Evolutionary conservation across 1,140 invertebrate species (phyloP).

Genomic region (Drosophila pectinifera): DNA sequence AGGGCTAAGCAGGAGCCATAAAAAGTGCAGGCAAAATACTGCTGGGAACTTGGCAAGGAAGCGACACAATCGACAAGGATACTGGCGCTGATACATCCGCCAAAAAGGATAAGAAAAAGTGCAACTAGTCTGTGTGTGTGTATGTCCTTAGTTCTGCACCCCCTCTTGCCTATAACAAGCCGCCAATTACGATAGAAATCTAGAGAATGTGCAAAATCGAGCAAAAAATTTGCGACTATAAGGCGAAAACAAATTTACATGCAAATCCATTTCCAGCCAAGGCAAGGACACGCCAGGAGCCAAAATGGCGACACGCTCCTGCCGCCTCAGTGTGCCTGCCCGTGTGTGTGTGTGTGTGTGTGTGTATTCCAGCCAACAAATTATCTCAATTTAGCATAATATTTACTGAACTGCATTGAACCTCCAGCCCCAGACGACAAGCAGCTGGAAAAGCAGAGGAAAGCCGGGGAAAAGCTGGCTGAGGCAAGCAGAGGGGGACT

Average conservation of each 20-base stretch:
- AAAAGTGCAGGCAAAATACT: background rate
- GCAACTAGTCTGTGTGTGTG: constrained; percentile 24
- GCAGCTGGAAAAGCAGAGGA: constrained; percentile 1
- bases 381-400: constrained; percentile 83
- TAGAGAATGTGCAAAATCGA: constrained; percentile 81
- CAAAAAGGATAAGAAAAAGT: constrained; percentile 2
- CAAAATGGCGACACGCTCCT: constrained; percentile 55
- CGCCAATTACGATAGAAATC: constrained; percentile 81
- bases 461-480: background rate
- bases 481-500: background rate
- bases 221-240: constrained; percentile 77
- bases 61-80: constrained; percentile 37
- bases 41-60: constrained; percentile 12
- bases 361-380: constrained; percentile 65
- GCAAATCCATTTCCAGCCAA: constrained; percentile 62
- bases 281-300: constrained; percentile 53
- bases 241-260: constrained; percentile 80
- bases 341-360: constrained; percentile 31
- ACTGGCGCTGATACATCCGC: constrained; percentile 30
- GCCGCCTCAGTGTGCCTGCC: background rate
- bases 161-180: constrained; percentile 60
- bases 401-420: constrained; percentile 82
- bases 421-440: constrained; percentile 39
- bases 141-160: background rate
- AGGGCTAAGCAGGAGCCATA: background rate